phyloP scores from a whole-genome alignment of 2,888 invertebrate genomes.

The Vesta saturnalis region DNA sequence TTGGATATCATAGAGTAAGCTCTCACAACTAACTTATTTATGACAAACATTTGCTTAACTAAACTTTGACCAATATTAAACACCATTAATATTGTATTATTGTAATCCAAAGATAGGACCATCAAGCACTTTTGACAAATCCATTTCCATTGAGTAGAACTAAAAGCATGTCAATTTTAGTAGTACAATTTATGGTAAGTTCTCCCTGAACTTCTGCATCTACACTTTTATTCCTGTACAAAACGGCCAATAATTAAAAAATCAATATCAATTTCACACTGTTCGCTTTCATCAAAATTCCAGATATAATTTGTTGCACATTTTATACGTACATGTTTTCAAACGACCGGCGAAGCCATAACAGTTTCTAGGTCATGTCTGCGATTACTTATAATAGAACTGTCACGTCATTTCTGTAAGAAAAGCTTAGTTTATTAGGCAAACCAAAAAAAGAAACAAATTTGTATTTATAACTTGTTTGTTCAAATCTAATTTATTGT shows the following conservation, averaged over 20 bases:
- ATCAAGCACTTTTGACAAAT: neutral
- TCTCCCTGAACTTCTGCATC: too few relatives aligned
- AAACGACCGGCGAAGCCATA: neutral
- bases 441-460: too few relatives aligned
- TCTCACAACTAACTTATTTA: conserved; percentile 27
- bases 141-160: neutral
- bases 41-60: conserved; percentile 18
- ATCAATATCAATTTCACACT: too few relatives aligned
- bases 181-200: neutral
- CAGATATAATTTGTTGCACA: neutral
- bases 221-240: too few relatives aligned
- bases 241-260: too few relatives aligned
- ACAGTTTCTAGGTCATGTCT: conserved; percentile 2
- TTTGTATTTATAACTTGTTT: neutral
- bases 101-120: neutral
- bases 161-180: neutral
- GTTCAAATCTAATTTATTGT: too few relatives aligned
- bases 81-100: neutral
- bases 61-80: conserved; percentile 8
- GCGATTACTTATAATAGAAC: neutral
- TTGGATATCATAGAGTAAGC: conserved; percentile 20
- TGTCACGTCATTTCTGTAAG: neutral
- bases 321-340: neutral
- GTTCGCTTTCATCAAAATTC: too few relatives aligned
- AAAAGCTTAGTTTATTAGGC: neutral